Percentiles rank a stretch among this genome's conserved stretches.
phyloP scores from a whole-genome alignment of 2,113 vertebrate genomes.

The Apus apus region DNA sequence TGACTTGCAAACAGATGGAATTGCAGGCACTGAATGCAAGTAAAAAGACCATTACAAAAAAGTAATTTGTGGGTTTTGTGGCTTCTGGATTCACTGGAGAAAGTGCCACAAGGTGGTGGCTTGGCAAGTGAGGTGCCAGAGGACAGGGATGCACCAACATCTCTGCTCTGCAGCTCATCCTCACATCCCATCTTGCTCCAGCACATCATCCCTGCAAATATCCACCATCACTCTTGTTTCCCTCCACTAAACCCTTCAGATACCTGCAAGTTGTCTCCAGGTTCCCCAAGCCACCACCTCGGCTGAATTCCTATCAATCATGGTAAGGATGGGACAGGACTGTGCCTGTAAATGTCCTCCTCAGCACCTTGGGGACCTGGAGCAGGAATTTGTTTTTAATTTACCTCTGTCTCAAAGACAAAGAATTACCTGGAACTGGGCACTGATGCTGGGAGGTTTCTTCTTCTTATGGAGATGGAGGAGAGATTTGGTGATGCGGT shows the following conservation, averaged over 20 bases:
- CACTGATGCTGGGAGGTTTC: constrained; percentile 97
- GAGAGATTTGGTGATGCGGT: constrained; percentile 97
- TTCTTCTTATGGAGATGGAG: constrained; percentile 99
- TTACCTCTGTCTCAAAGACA: background rate
- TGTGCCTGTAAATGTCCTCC: background rate
- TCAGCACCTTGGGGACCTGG: background rate
- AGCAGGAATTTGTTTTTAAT: background rate
- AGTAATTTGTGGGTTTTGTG: fast-evolving
- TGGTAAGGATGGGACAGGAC: background rate
- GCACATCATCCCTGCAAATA: fast-evolving
- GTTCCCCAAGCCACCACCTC: background rate
- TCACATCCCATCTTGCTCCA: background rate
- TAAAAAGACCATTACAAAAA: background rate
- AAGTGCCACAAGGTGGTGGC: fast-evolving
- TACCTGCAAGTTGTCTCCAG: background rate
- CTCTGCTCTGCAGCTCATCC: background rate
- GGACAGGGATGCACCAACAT: background rate
- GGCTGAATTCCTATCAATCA: fast-evolving
- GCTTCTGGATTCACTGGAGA: background rate
- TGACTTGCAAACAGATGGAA: background rate
- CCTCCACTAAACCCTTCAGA: background rate
- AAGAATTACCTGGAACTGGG: constrained; percentile 93
- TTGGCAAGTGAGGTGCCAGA: background rate
- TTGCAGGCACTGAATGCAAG: background rate
- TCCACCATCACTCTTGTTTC: background rate